Evolutionary conservation across 2,113 vertebrate genomes (phyloP), one percentile per base, ranked within the genome.

Genomic region (Galeopterus variegatus): DNA sequence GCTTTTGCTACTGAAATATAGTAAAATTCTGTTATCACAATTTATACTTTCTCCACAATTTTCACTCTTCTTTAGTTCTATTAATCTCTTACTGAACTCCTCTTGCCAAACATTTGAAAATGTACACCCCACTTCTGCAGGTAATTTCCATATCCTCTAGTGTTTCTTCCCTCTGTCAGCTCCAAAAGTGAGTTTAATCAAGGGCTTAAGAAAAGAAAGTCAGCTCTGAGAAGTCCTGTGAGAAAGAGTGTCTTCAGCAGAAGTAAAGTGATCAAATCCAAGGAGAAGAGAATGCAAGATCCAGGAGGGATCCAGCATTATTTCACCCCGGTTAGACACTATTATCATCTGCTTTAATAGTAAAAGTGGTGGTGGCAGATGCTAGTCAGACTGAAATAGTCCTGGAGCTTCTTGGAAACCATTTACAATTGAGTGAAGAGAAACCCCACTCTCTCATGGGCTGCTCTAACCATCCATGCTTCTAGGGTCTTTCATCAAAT

Each of bases 31-130:
- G 17, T 95, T 93, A 80, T 56, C 60, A 77, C 83, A 85, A 72
- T 88, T 89, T 81, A 60, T 45, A 93, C 83, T 93, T 95, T 93
- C 36, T 80, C 79, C 77, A 79, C 52, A 94, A 89, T 64, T 73
- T 94, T 82, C 52, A 83, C 45, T 93, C 52, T 88, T 90, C 72
- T 58, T 97, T 6, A 80, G 58, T 87, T 45, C 65, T 96, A 84
- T 84, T 93, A 91, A 92, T 82, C 50, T 89, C 50, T 91, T 50
- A 73, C 28, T 18, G 50, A 95, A 19, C 24, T 60, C 18, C 56
- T 82, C 45, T 87, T 95, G 52, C n/a, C 48, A 88, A 94, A 93
- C 6, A 84, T 41, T 62, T 62, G 58, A 92, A 62, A 86, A 90
- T 94, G 92, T 67, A 45, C 21, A 85, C 8, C 18, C 23, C 3